A percentile compares a stretch with the other conserved stretches of the same genome.
Conservation (phyloP, 2,888 invertebrate species). For the Drosophila paranaensis region DNA sequence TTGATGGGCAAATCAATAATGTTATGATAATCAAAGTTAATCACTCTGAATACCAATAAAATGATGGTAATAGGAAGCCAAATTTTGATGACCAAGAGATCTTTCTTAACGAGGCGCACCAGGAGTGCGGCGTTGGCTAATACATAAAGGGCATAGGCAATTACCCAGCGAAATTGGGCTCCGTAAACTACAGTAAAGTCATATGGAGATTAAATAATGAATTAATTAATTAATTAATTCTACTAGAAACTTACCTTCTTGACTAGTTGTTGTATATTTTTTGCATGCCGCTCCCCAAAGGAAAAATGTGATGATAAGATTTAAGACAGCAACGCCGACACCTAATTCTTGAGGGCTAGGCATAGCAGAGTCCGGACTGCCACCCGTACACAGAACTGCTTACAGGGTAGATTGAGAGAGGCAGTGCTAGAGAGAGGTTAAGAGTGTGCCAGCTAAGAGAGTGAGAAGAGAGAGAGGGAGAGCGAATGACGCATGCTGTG, state of each 20-base stretch:
- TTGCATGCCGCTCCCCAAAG: background rate
- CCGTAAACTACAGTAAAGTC: background rate
- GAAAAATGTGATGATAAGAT: conserved; percentile 2
- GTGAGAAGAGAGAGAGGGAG: background rate
- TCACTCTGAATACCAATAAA: background rate
- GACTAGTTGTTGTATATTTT: background rate
- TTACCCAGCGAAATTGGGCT: background rate
- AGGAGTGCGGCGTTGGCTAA: conserved; percentile 13
- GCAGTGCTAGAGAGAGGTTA: conserved; percentile 3
- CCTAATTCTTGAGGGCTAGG: background rate
- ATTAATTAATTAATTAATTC: background rate
- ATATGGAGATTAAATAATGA: too few species aligned
- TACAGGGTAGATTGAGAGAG: conserved; percentile 7
- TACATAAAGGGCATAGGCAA: background rate
- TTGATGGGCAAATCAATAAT: background rate
- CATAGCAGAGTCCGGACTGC: background rate
- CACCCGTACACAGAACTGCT: background rate
- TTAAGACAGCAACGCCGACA: background rate
- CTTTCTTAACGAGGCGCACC: conserved; percentile 7
- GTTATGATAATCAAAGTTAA: background rate
- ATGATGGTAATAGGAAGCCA: conserved; percentile 3
- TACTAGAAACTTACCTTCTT: background rate
- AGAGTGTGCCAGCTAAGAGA: background rate
- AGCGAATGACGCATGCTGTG: background rate
- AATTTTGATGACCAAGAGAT: background rate